Conservation (phyloP, 2,113 vertebrate species). For the Dendrocopos noguchii region DNA sequence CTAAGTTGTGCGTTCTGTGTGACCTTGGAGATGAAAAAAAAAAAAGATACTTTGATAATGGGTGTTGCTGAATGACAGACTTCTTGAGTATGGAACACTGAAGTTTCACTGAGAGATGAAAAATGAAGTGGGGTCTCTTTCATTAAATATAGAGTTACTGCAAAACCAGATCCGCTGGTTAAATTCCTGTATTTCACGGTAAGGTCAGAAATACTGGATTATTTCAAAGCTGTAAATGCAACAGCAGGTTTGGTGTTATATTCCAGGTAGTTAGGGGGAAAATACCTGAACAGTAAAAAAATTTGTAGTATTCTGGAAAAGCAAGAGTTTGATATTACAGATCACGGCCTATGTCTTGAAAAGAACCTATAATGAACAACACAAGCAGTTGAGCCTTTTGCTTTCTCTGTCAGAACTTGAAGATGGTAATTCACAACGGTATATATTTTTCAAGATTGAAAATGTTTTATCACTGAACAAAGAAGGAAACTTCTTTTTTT, state of each 20-base stretch:
- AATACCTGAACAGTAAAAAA: neutral
- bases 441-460: neutral
- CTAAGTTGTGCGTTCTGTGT: neutral
- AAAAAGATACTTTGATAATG: neutral
- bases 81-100: neutral
- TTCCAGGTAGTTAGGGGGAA: neutral
- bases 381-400: neutral
- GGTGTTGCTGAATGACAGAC: neutral
- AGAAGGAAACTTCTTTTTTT: neutral
- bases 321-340: neutral
- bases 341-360: neutral
- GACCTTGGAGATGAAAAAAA: neutral
- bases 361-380: neutral
- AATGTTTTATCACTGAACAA: neutral
- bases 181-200: neutral
- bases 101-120: neutral
- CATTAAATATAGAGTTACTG: neutral
- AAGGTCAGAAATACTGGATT: neutral
- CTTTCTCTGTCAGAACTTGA: neutral
- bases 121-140: neutral
- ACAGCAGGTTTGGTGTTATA: neutral
- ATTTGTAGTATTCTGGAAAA: neutral
- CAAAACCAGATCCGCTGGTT: neutral
- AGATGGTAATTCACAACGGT: neutral
- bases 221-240: neutral